phyloP scores from a whole-genome alignment of 2,888 invertebrate genomes.

The Geotrupes spiniger region DNA sequence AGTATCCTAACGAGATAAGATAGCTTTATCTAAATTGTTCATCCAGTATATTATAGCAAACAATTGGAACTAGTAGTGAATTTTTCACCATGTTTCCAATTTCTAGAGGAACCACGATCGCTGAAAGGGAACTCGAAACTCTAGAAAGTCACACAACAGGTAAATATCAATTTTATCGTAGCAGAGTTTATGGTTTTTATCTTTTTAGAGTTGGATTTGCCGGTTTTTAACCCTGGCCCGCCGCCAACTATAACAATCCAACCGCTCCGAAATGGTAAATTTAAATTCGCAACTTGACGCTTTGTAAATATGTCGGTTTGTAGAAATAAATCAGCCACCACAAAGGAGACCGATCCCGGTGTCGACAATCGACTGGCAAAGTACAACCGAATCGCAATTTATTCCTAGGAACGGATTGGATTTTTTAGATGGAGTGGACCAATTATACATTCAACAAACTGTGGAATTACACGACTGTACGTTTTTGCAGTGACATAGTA shows the following conservation, averaged over 20 bases:
- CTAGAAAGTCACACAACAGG: background rate
- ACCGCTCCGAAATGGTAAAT: constrained; percentile 9
- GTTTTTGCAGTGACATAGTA: constrained; percentile 32
- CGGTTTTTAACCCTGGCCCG: constrained; percentile 21
- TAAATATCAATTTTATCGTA: background rate
- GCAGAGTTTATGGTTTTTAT: constrained; percentile 6
- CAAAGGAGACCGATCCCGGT: constrained; percentile 58
- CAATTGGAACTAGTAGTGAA: too few species aligned
- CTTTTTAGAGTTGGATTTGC: constrained; percentile 26
- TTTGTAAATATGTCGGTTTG: background rate
- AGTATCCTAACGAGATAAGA: too few species aligned
- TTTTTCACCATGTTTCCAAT: constrained; percentile 1
- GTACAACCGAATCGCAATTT: constrained; percentile 57
- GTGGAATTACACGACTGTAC: constrained; percentile 73
- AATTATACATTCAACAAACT: constrained; percentile 74
- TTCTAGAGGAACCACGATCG: background rate
- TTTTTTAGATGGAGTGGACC: constrained; percentile 67
- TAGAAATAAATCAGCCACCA: background rate
- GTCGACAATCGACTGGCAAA: constrained; percentile 60
- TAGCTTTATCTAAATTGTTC: too few species aligned
- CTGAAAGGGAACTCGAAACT: background rate
- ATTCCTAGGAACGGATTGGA: constrained; percentile 67
- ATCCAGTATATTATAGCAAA: too few species aligned
- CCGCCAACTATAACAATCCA: constrained; percentile 13
- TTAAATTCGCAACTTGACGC: background rate